Evolutionary conservation across 2,113 vertebrate genomes (phyloP).

Genomic region (Acrocephalus kingi): DNA sequence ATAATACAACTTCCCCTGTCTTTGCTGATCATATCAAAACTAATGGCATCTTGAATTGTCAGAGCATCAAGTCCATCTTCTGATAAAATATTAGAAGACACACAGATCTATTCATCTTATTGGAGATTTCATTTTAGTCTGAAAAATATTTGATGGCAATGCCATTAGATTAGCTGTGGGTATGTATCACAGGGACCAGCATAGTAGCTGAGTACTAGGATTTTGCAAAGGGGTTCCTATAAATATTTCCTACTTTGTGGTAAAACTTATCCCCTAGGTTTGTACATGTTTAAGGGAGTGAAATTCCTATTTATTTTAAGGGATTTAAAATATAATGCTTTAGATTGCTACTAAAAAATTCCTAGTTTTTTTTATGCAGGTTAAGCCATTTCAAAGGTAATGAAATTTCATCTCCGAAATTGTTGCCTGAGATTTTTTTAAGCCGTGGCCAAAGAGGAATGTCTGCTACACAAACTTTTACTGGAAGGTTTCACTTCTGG

Average conservation of each 20-base stretch:
- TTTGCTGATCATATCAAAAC: constrained; percentile 50
- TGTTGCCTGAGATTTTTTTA: not conserved
- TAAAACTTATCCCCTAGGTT: not conserved
- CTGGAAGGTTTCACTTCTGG: not conserved
- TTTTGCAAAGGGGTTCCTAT: not conserved
- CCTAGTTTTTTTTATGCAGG: not conserved
- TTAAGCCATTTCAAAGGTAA: not conserved
- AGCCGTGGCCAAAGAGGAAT: not conserved
- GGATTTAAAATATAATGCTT: not conserved
- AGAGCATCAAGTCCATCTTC: constrained; percentile 55
- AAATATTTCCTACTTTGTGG: not conserved
- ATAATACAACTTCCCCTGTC: constrained; percentile 41
- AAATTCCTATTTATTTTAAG: not conserved
- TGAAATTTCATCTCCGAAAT: not conserved
- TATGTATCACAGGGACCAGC: not conserved
- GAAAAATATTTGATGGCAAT: constrained; percentile 27
- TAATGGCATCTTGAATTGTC: constrained; percentile 40
- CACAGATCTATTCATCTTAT: constrained; percentile 17
- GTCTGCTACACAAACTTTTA: not conserved
- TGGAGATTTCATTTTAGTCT: constrained; percentile 36
- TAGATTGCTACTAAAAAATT: not conserved
- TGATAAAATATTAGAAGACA: constrained; percentile 52
- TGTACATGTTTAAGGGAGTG: not conserved
- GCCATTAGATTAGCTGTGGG: not conserved
- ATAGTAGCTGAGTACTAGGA: not conserved